Evolutionary conservation across 2,797 vertebrate genomes (phyloP).

Genomic region (Momotus momota): DNA sequence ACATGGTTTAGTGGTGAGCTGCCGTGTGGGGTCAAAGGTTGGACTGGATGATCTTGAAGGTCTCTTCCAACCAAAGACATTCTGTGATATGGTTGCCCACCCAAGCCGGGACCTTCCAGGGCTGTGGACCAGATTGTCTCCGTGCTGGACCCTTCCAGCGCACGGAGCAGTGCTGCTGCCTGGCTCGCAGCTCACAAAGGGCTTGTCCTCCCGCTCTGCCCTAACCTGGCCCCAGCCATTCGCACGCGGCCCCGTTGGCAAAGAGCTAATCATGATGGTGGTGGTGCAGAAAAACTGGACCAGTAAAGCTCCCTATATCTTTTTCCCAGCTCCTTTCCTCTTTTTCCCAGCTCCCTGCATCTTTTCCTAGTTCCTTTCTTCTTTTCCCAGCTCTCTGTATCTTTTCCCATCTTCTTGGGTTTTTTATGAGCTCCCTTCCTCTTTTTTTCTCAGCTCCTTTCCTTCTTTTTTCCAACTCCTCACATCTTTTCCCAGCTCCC

Average conservation of each 20-base stretch:
- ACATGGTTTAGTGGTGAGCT: too few species aligned
- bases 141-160: background rate
- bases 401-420: background rate
- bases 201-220: background rate
- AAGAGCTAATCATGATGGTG: accelerated
- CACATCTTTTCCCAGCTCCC: background rate
- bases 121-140: background rate
- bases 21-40: too few species aligned
- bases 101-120: background rate
- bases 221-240: accelerated
- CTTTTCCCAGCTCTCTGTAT: background rate
- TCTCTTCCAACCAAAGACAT: too few species aligned
- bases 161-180: background rate
- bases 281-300: background rate
- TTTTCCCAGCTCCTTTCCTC: background rate
- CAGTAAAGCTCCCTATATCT: too few species aligned
- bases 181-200: accelerated
- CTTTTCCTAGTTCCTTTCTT: background rate
- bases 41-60: too few species aligned
- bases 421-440: background rate
- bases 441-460: background rate
- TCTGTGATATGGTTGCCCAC: background rate
- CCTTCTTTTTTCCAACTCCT: background rate
- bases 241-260: accelerated
- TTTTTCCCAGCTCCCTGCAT: background rate